Evolutionary conservation across 2,888 invertebrate species (phyloP).

Genomic region (Mylabris sibirica): DNA sequence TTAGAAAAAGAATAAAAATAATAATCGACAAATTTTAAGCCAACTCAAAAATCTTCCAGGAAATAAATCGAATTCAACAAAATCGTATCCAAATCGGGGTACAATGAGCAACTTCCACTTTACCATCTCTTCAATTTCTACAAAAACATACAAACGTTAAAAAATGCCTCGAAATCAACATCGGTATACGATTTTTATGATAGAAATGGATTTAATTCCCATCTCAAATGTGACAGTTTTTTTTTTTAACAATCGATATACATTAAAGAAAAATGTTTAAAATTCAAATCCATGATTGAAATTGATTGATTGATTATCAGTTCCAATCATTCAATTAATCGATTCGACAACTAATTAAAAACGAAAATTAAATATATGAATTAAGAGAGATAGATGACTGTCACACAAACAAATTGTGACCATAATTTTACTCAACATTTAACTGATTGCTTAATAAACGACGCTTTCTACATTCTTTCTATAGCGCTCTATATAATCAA

Average conservation of each 20-base stretch:
- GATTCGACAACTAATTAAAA: slow-evolving; percentile 15
- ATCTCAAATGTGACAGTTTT: slow-evolving; percentile 55
- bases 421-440: slow-evolving; percentile 39
- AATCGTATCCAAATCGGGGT: slow-evolving; percentile 42
- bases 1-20: slow-evolving; percentile 25
- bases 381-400: slow-evolving; percentile 60
- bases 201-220: slow-evolving; percentile 62
- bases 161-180: slow-evolving; percentile 6
- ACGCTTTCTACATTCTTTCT: neutral
- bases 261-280: no score
- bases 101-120: slow-evolving; percentile 62
- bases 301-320: slow-evolving; percentile 3
- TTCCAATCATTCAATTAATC: slow-evolving; percentile 11
- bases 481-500: neutral
- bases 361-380: slow-evolving; percentile 33
- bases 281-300: slow-evolving; percentile 16
- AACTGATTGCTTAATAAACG: slow-evolving; percentile 23
- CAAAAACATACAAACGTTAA: neutral
- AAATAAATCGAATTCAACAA: neutral
- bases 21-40: slow-evolving; percentile 58
- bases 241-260: no score
- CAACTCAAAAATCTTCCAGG: slow-evolving; percentile 43
- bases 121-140: slow-evolving; percentile 29
- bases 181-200: slow-evolving; percentile 47
- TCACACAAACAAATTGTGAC: slow-evolving; percentile 35